phyloP scores from a whole-genome alignment of 2,888 invertebrate genomes.

The Epistrophella euchroma region DNA sequence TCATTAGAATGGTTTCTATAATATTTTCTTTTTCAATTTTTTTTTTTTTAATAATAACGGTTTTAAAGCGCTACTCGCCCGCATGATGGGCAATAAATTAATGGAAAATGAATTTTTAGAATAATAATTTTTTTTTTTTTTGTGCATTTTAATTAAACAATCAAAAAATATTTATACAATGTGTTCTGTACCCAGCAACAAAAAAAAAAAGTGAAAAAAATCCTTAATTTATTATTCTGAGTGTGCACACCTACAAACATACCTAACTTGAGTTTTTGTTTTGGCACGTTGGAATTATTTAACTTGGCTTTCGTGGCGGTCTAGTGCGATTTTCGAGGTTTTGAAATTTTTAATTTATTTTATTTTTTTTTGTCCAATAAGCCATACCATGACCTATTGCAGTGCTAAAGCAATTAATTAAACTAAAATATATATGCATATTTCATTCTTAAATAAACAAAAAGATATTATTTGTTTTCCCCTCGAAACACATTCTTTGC shows the following conservation, averaged over 20 bases:
- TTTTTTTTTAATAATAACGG: slow-evolving; percentile 1
- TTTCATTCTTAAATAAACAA: slow-evolving; percentile 4
- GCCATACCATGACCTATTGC: not conserved
- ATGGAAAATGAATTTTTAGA: not conserved
- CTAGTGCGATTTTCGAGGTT: not conserved
- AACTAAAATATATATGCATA: not conserved
- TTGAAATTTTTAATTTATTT: not conserved
- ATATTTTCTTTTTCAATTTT: not conserved
- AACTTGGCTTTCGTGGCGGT: too few species aligned
- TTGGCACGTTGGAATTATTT: not conserved
- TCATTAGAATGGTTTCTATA: not conserved
- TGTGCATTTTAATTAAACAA: slow-evolving; percentile 8
- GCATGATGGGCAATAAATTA: not conserved
- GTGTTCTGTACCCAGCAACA: too few species aligned
- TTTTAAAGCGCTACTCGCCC: not conserved
- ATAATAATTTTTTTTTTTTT: not conserved
- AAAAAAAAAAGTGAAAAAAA: not conserved
- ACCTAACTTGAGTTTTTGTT: not conserved
- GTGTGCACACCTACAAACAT: not conserved
- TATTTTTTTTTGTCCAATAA: not conserved
- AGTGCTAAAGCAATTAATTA: slow-evolving; percentile 13
- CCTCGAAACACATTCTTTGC: not conserved
- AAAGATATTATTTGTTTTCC: slow-evolving; percentile 2
- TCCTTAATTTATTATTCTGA: not conserved
- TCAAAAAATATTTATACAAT: not conserved